Percentiles rank a stretch among this genome's conserved stretches.
phyloP scores from a whole-genome alignment of 2,888 invertebrate species.

The Ectropis crepuscularia region DNA sequence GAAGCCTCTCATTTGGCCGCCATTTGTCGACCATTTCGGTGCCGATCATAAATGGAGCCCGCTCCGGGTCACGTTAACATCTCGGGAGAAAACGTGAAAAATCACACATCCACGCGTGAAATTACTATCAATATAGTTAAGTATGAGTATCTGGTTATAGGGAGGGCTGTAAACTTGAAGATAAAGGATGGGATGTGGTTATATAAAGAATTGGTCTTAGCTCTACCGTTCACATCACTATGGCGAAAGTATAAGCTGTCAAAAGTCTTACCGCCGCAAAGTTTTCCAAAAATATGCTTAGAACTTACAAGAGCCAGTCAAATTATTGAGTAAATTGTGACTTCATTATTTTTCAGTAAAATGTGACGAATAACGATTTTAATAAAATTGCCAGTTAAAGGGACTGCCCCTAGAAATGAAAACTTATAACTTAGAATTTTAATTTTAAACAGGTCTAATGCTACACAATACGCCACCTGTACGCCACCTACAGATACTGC shows the following conservation, averaged over 20 bases:
- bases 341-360: too few species aligned
- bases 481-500: too few species aligned
- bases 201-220: too few species aligned
- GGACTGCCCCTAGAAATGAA: too few species aligned
- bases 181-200: conserved; percentile 5
- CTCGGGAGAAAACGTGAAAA: conserved; percentile 81
- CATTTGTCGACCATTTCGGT: conserved; percentile 85
- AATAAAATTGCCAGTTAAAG: too few species aligned
- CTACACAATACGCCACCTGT: too few species aligned
- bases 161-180: conserved; percentile 19
- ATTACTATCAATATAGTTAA: conserved; percentile 62
- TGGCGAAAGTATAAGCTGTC: neutral
- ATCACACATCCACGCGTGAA: conserved; percentile 80
- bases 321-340: too few species aligned
- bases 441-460: too few species aligned
- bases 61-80: conserved; percentile 81
- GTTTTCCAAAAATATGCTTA: too few species aligned
- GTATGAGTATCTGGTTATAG: conserved; percentile 39
- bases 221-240: neutral
- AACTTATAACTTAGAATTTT: too few species aligned
- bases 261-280: neutral
- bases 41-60: conserved; percentile 83
- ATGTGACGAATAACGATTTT: too few species aligned
- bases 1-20: conserved; percentile 84
- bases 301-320: too few species aligned